Percentiles rank a stretch among this genome's conserved stretches.
These are phyloP conservation scores for Grus americana DNA, from an alignment of 2,113 vertebrate genomes.

Conservation along the genomic window DNA sequence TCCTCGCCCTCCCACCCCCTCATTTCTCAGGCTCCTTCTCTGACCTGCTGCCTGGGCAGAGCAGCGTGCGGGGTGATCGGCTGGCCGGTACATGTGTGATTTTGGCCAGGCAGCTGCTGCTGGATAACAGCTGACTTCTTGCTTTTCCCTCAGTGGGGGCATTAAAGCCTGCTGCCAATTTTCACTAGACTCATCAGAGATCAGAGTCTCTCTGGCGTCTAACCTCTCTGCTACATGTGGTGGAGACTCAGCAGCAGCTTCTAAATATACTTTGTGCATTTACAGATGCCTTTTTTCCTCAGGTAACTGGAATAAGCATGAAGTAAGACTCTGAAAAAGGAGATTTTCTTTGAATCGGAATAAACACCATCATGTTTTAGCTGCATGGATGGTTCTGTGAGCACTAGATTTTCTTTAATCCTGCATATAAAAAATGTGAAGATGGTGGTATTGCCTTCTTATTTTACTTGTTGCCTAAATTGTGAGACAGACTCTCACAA, in stretches of 20 bases:
- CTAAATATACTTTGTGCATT: not conserved
- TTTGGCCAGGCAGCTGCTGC: slow-evolving; percentile 57
- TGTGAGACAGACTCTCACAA: not conserved
- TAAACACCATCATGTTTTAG: not conserved
- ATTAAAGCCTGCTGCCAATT: slow-evolving; percentile 43
- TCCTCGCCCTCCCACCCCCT: slow-evolving; percentile 55
- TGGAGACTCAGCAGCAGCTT: not conserved
- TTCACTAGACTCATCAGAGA: not conserved
- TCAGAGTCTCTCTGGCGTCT: not conserved
- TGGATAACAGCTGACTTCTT: slow-evolving; percentile 47
- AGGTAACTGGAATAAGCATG: not conserved
- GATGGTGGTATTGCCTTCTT: not conserved
- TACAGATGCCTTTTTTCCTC: not conserved
- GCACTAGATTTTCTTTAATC: not conserved
- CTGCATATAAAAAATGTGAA: not conserved
- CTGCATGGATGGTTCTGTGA: not conserved
- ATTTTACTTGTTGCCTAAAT: not conserved
- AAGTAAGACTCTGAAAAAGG: not conserved
- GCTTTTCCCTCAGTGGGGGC: slow-evolving; percentile 35
- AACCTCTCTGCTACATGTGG: not conserved
- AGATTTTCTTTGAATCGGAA: not conserved
- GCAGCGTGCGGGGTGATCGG: not conserved
- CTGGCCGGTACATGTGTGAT: slow-evolving; percentile 13
- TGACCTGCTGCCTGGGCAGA: slow-evolving; percentile 53
- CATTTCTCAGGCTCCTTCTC: slow-evolving; percentile 58